Percentiles rank a stretch among this genome's conserved stretches.
Conservation (phyloP, 2,888 invertebrate species). For the Chaetoderma sp. region DNA sequence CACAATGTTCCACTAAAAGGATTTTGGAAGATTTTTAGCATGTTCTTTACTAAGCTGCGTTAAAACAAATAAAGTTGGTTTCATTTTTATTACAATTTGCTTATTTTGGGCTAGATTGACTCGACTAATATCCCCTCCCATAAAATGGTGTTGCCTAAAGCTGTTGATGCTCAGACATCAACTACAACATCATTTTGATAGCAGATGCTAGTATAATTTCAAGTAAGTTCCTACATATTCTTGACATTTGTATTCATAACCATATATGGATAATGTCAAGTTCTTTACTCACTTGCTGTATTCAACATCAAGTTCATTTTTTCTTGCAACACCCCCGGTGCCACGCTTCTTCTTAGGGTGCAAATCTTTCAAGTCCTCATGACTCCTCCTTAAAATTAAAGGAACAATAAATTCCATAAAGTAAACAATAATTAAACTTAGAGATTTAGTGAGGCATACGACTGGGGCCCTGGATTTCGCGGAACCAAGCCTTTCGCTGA, state of each 20-base stretch:
- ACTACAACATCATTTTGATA: not conserved
- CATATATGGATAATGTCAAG: not conserved
- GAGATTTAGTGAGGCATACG: no score
- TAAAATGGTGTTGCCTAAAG: no score
- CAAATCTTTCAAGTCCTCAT: constrained; percentile 39
- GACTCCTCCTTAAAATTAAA: constrained; percentile 37
- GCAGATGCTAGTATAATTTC: not conserved
- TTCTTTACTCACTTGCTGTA: constrained; percentile 54
- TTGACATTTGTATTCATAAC: not conserved
- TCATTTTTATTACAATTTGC: no score
- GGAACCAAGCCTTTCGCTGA: no score
- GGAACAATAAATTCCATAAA: not conserved
- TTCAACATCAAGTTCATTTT: constrained; percentile 58
- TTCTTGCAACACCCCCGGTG: constrained; percentile 50
- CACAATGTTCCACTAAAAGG: no score
- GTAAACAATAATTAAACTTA: not conserved
- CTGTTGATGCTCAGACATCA: not conserved
- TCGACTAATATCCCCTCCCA: no score
- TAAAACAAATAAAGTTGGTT: no score
- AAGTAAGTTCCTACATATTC: not conserved
- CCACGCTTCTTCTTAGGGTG: constrained; percentile 44
- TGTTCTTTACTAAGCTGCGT: no score
- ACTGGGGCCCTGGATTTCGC: no score
- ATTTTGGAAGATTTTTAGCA: no score
- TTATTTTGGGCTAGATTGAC: no score